These are phyloP conservation scores for Protaetia brevitarsis DNA, from an alignment of 1,140 invertebrate species.

Conservation along the genomic window DNA sequence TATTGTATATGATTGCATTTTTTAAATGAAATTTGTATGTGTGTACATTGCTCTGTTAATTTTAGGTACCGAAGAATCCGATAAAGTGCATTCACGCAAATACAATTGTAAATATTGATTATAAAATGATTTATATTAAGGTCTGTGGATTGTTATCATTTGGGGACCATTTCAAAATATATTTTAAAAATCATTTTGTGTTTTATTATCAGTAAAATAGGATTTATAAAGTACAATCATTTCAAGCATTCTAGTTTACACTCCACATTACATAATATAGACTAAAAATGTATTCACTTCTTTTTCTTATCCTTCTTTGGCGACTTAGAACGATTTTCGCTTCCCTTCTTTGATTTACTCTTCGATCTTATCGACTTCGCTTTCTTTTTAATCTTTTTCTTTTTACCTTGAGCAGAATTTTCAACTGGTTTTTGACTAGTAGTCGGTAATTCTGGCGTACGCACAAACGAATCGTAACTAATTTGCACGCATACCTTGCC, in stretches of 20 bases:
- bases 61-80: not conserved
- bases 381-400: slow-evolving; percentile 34
- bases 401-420: slow-evolving; percentile 27
- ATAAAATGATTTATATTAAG: slow-evolving; percentile 26
- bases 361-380: slow-evolving; percentile 2
- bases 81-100: slow-evolving; percentile 1
- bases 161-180: slow-evolving; percentile 30
- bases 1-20: slow-evolving; percentile 1
- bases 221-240: not conserved
- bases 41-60: slow-evolving; percentile 11
- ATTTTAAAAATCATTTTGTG: slow-evolving; percentile 22
- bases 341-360: slow-evolving; percentile 27
- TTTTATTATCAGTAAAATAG: not conserved
- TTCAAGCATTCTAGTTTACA: not conserved
- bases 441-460: slow-evolving; percentile 44
- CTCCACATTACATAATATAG: slow-evolving; percentile 21
- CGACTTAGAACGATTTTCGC: slow-evolving; percentile 32
- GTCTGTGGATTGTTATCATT: slow-evolving; percentile 31
- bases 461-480: slow-evolving; percentile 53
- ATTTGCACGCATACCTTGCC: slow-evolving; percentile 51
- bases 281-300: slow-evolving; percentile 23
- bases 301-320: slow-evolving; percentile 33
- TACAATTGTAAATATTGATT: slow-evolving; percentile 24
- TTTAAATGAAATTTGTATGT: slow-evolving; percentile 17
- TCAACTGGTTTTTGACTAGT: slow-evolving; percentile 29